Evolutionary conservation across 1,140 invertebrate species (phyloP).

Genomic region (Solenopsis invicta): DNA sequence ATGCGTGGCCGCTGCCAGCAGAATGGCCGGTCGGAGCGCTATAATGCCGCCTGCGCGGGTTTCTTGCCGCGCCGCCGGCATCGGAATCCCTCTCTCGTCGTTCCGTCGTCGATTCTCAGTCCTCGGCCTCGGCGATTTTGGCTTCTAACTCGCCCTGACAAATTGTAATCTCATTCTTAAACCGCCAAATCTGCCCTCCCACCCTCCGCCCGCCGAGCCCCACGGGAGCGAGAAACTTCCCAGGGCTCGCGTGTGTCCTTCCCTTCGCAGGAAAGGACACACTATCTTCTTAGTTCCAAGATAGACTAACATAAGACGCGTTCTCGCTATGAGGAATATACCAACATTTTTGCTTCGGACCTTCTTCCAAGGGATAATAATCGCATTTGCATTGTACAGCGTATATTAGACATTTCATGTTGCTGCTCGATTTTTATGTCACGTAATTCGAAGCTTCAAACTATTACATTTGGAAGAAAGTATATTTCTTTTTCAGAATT

Average conservation of each 20-base stretch:
- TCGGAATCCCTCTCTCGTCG: slow-evolving; percentile 36
- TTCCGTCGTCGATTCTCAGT: slow-evolving; percentile 21
- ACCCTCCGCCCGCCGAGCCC: no score
- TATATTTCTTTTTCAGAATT: not conserved
- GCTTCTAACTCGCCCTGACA: slow-evolving; percentile 79
- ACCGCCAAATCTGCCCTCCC: slow-evolving; percentile 69
- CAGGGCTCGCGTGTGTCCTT: not conserved
- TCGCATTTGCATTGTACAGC: not conserved
- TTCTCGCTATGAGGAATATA: not conserved
- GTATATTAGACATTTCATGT: not conserved
- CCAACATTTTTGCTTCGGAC: not conserved
- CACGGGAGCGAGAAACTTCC: not conserved
- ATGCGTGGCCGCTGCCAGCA: slow-evolving; percentile 84
- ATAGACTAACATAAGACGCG: not conserved
- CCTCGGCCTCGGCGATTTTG: slow-evolving; percentile 63
- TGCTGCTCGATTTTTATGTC: not conserved
- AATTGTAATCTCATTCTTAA: slow-evolving; percentile 83
- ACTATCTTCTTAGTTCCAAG: slow-evolving; percentile 10
- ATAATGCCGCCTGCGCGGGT: slow-evolving; percentile 72
- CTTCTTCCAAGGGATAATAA: not conserved
- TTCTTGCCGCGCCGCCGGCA: slow-evolving; percentile 62
- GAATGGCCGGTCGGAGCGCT: slow-evolving; percentile 83
- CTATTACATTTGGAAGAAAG: not conserved
- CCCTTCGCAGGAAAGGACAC: not conserved
- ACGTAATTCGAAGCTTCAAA: not conserved